Evolutionary conservation across 2,113 vertebrate species (phyloP).

Genomic region (Pterocles burchelli): DNA sequence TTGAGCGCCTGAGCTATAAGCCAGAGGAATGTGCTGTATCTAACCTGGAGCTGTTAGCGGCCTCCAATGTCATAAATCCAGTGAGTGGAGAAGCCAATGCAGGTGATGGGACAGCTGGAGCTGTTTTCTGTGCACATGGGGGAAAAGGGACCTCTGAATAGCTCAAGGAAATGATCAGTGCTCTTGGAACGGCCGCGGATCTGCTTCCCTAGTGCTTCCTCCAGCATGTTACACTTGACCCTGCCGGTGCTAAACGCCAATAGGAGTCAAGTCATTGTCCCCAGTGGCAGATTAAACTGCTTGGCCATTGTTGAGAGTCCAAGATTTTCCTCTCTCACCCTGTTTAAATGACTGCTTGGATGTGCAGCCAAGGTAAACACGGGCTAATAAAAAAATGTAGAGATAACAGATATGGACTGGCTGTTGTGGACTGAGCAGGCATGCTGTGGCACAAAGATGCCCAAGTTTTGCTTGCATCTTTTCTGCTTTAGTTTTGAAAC

Average conservation of each 20-base stretch:
- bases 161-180: constrained; percentile 38
- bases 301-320: constrained; percentile 49
- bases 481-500: neutral
- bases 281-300: constrained; percentile 45
- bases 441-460: neutral
- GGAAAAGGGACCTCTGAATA: constrained; percentile 38
- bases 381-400: constrained; percentile 46
- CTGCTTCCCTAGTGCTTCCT: constrained; percentile 62
- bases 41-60: neutral
- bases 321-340: constrained; percentile 57
- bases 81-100: neutral
- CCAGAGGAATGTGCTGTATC: neutral
- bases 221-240: constrained; percentile 40
- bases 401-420: neutral
- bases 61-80: neutral
- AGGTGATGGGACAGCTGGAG: constrained; percentile 52
- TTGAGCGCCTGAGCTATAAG: neutral
- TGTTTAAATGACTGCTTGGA: constrained; percentile 24
- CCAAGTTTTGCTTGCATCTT: neutral
- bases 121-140: neutral
- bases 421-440: neutral
- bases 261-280: constrained; percentile 50
- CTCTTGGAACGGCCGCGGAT: neutral
- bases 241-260: neutral
- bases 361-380: constrained; percentile 52